A percentile compares a stretch with the other conserved stretches of the same genome.
These are phyloP conservation scores for Campodea augens DNA, from an alignment of 1,140 invertebrate species.

Conservation along the genomic window DNA sequence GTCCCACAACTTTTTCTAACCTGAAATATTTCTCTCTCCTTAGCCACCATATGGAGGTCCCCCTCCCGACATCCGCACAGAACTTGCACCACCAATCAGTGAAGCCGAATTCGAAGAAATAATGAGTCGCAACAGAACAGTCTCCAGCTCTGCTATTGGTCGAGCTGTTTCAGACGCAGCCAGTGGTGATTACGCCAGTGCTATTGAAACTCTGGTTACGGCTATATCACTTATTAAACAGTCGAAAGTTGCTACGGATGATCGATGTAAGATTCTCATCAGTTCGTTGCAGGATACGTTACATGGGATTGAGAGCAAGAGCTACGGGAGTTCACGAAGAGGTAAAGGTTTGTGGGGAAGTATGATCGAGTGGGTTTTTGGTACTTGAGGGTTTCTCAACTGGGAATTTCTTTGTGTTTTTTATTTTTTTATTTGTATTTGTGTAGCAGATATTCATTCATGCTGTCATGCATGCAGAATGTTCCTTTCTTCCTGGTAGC, in stretches of 20 bases:
- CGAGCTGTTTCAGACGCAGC: constrained; percentile 93
- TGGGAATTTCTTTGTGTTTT: too few species aligned
- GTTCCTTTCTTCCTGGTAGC: too few species aligned
- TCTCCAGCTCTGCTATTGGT: constrained; percentile 90
- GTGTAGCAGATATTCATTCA: neutral
- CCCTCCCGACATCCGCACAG: constrained; percentile 32
- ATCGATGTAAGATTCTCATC: constrained; percentile 94
- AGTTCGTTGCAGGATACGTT: constrained; percentile 92
- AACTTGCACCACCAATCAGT: constrained; percentile 45
- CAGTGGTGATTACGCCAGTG: constrained; percentile 88
- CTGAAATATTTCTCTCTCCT: too few species aligned
- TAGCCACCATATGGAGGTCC: constrained; percentile 26
- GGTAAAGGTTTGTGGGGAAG: constrained; percentile 23
- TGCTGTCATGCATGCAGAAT: too few species aligned
- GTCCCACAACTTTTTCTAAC: constrained; percentile 10
- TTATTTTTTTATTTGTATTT: constrained; percentile 15
- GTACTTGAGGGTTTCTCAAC: constrained; percentile 22
- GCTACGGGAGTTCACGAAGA: constrained; percentile 55
- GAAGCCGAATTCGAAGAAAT: constrained; percentile 98
- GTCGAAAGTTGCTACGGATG: constrained; percentile 92
- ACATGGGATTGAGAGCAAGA: constrained; percentile 90
- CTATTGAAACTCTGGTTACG: constrained; percentile 94
- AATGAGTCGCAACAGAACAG: constrained; percentile 89
- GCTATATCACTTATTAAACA: constrained; percentile 97
- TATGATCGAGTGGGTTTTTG: constrained; percentile 16